These are phyloP conservation scores for Petrolisthes manimaculis DNA, from an alignment of 2,888 invertebrate species.

Conservation along the genomic window DNA sequence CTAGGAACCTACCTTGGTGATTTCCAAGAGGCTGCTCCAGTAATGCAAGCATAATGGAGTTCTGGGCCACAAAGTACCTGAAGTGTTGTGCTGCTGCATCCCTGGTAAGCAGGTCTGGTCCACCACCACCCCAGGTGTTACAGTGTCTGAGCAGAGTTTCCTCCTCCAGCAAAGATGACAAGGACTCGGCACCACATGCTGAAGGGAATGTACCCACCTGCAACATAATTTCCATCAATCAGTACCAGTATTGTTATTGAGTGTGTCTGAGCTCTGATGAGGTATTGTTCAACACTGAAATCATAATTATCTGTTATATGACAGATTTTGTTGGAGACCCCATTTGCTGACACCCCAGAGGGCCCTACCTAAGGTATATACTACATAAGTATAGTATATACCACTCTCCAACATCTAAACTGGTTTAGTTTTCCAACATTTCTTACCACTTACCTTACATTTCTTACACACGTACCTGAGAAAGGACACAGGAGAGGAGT, in stretches of 20 bases:
- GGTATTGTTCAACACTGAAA: too few relatives aligned
- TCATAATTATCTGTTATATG: too few relatives aligned
- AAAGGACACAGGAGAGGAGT: constrained; percentile 85
- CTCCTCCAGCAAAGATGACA: constrained; percentile 90
- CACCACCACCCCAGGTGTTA: constrained; percentile 74
- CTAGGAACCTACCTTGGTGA: constrained; percentile 73
- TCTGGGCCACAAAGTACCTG: constrained; percentile 91
- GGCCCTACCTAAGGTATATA: too few relatives aligned
- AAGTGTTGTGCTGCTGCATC: constrained; percentile 71
- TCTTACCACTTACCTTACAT: background rate
- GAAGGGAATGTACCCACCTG: constrained; percentile 87
- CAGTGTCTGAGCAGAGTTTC: constrained; percentile 83
- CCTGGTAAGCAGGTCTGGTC: constrained; percentile 70
- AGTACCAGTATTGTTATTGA: too few relatives aligned
- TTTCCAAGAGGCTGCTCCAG: constrained; percentile 94
- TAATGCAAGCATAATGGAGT: constrained; percentile 87
- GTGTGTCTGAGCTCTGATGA: too few relatives aligned
- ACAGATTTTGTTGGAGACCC: too few relatives aligned
- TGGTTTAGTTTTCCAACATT: background rate
- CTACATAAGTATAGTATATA: too few relatives aligned
- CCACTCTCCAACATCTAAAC: background rate
- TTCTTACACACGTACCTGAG: constrained; percentile 15
- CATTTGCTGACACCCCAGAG: too few relatives aligned
- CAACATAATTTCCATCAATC: background rate
- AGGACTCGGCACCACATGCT: constrained; percentile 85